These are phyloP conservation scores for Tragopan temminckii DNA, from an alignment of 2,797 vertebrate species.

Conservation along the genomic window DNA sequence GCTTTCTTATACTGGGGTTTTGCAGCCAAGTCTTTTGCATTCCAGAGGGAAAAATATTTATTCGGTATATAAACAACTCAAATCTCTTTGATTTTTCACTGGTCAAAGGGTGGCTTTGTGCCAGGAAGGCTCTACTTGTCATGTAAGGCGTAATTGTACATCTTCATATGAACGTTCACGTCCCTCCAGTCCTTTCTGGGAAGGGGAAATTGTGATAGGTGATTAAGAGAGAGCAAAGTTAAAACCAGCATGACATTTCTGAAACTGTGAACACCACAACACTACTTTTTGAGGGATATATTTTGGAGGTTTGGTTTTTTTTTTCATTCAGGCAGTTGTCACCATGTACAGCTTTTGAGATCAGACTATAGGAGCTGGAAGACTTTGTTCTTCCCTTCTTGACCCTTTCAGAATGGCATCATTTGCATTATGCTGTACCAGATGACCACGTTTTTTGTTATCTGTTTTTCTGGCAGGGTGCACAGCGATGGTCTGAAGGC, in stretches of 20 bases:
- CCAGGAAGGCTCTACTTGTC: not conserved
- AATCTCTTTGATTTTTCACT: not conserved
- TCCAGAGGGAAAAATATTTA: not conserved
- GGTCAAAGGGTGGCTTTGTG: not conserved
- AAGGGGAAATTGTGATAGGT: not conserved
- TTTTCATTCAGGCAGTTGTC: not conserved
- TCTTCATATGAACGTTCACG: not conserved
- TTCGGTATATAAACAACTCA: not conserved
- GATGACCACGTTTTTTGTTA: not conserved
- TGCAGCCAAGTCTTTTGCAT: slow-evolving; percentile 20
- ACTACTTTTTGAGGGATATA: not conserved
- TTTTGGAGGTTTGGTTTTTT: not conserved
- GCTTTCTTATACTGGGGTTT: slow-evolving; percentile 1
- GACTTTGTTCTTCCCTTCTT: not conserved
- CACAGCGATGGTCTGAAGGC: not conserved
- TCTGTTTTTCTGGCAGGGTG: not conserved
- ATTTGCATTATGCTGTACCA: not conserved
- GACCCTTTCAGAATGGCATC: not conserved
- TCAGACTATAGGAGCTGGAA: not conserved
- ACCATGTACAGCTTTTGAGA: not conserved
- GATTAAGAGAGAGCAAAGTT: not conserved
- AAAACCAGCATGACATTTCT: not conserved
- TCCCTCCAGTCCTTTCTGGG: not conserved
- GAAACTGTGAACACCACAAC: slow-evolving; percentile 8
- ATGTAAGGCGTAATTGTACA: not conserved